These are phyloP conservation scores for Puffinus mauretanicus DNA, from an alignment of 2,113 vertebrate species.

Conservation along the genomic window DNA sequence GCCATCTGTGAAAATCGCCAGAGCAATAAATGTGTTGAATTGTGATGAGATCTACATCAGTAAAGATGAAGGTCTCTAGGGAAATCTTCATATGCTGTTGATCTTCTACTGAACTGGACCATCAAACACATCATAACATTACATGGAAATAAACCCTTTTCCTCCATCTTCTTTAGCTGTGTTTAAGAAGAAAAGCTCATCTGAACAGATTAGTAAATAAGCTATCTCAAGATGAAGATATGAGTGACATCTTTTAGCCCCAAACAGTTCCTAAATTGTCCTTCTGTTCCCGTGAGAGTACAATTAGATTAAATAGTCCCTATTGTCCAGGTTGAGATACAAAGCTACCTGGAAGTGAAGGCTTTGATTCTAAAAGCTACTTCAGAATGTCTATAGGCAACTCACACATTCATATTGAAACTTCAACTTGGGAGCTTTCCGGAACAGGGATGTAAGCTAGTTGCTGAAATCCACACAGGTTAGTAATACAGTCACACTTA, in stretches of 20 bases:
- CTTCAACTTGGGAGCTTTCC: neutral
- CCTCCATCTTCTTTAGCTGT: neutral
- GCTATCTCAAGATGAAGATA: neutral
- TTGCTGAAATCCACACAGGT: neutral
- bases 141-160: neutral
- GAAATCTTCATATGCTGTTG: conserved; percentile 36
- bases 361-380: neutral
- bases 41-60: conserved; percentile 49
- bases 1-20: conserved; percentile 47
- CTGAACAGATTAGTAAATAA: conserved; percentile 8
- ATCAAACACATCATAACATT: conserved; percentile 25
- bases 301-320: neutral
- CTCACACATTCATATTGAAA: fast-evolving
- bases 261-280: neutral
- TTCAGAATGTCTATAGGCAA: neutral
- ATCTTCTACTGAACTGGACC: conserved; percentile 38
- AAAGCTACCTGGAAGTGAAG: neutral
- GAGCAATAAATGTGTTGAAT: conserved; percentile 51
- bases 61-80: neutral
- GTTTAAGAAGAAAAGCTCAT: neutral
- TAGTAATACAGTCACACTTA: neutral
- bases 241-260: neutral
- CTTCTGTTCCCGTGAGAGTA: neutral
- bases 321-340: neutral
- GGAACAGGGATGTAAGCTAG: neutral